Conservation (phyloP, 2,797 vertebrate genomes). For the Tapirus indicus region DNA sequence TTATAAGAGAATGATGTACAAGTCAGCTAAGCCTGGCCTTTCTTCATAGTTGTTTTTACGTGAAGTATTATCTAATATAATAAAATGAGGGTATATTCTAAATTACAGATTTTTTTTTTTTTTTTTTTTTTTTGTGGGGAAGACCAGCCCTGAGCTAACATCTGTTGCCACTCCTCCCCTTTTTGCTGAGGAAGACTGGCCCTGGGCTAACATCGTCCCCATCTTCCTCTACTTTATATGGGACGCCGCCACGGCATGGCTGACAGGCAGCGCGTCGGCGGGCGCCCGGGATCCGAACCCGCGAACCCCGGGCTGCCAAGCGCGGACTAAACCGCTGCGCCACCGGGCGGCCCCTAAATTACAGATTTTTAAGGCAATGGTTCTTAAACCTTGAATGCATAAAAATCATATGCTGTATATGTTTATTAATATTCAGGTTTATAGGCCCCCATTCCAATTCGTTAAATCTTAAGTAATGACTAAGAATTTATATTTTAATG, state of each 20-base stretch:
- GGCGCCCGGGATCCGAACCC: too few relatives aligned
- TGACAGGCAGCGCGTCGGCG: too few relatives aligned
- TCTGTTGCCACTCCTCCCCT: too few relatives aligned
- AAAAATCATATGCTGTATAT: background rate
- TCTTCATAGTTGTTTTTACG: background rate
- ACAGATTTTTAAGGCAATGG: background rate
- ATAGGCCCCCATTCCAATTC: background rate
- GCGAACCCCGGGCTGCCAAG: too few relatives aligned
- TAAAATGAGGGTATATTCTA: background rate
- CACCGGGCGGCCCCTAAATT: background rate
- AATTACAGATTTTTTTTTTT: background rate
- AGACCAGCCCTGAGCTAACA: too few relatives aligned
- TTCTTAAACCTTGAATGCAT: slow-evolving; percentile 5
- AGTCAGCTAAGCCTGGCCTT: background rate
- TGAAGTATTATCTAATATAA: background rate
- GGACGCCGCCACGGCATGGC: too few relatives aligned
- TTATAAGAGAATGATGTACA: background rate
- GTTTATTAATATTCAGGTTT: slow-evolving; percentile 23
- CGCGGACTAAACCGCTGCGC: too few relatives aligned
- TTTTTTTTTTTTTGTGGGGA: too few relatives aligned
- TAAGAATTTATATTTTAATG: slow-evolving; percentile 47
- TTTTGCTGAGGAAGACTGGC: too few relatives aligned
- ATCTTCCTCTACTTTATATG: too few relatives aligned
- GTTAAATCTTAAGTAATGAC: background rate
- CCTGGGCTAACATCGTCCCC: too few relatives aligned